Evolutionary conservation across 2,888 invertebrate species (phyloP), one percentile per base, ranked within the genome.

Genomic region (Oxytorus armatus): DNA sequence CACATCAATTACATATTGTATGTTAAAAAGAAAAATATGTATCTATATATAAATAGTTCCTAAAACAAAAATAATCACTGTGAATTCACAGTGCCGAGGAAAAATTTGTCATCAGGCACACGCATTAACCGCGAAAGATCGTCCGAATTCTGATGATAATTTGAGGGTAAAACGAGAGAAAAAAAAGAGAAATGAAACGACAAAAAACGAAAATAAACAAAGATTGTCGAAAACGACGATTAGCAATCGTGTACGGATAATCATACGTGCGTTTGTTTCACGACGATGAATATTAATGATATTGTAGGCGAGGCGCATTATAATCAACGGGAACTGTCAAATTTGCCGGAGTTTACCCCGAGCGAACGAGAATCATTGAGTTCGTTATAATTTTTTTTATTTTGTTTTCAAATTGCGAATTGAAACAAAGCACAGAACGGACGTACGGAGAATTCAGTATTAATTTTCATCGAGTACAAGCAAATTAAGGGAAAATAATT

Each of bases 81-180:
- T 16, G 14, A 66, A 76, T 77, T 65, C 47, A n/a, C 53, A 49
- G 63, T 39, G 68, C 78, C 33, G 55, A 76, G 73, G 33, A 7
- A 44, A 42, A 21, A 51, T 65, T 65, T 63, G 29, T n/a, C 33
- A 72, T 51, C 25, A 42, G 33, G 36, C 65, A 59, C 18, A 16
- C 23, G 11, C 36, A 49, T 21, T 23, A 16, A 59, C 23, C 47
- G 18, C 18, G 33, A 44, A 53, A 18, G 59, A 73, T 73, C 49
- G 73, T 68, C 57, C 73, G 68, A 49, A 68, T 68, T 68, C 68
- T 68, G 72, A n/a, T 68, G 80, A 80, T 80, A 73, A 80, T 77
- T 72, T 61, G 39, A 49, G 66, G 65, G 59, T 57, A 70, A 75
- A 70, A n/a, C 18, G 21, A 39, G 11, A 10, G 39, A 42, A 39